These are phyloP conservation scores for Myrmophylax atrothorax DNA, from an alignment of 2,113 vertebrate genomes.

Conservation along the genomic window DNA sequence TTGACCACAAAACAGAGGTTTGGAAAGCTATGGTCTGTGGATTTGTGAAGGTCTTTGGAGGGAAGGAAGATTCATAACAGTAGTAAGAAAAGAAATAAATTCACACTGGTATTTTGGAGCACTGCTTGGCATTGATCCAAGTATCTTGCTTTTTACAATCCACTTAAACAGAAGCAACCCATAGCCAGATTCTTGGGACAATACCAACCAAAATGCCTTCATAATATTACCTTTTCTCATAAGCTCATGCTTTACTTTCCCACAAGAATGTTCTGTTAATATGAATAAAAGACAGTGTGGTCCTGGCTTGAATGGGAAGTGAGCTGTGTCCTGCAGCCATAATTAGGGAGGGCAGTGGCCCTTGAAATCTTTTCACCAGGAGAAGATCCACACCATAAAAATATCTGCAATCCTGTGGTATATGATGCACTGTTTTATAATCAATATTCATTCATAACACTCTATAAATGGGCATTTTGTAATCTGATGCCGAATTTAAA, in stretches of 20 bases:
- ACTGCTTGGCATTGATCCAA: not conserved
- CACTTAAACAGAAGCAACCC: not conserved
- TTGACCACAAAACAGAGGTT: not conserved
- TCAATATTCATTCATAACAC: conserved; percentile 53
- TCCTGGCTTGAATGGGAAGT: not conserved
- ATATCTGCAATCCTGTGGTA: conserved; percentile 10
- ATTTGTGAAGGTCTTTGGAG: not conserved
- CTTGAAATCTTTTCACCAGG: conserved; percentile 33
- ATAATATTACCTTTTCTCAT: not conserved
- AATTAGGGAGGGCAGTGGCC: conserved; percentile 31
- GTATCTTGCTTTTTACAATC: not conserved
- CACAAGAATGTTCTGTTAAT: conserved; percentile 23
- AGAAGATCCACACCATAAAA: conserved; percentile 39
- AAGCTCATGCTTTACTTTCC: conserved; percentile 6
- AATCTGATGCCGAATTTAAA: not conserved
- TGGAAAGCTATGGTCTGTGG: not conserved
- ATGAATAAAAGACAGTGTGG: conserved; percentile 22
- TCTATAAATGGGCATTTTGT: conserved; percentile 14
- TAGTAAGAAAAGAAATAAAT: not conserved
- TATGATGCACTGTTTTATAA: not conserved
- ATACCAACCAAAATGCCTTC: not conserved
- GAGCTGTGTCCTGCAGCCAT: conserved; percentile 22
- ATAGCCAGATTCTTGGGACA: not conserved
- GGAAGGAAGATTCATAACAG: not conserved
- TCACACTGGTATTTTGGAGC: not conserved